A percentile compares a stretch with the other conserved stretches of the same genome.
These are phyloP conservation scores for Rhynchotus rufescens DNA, from an alignment of 2,797 vertebrate genomes.

Conservation along the genomic window DNA sequence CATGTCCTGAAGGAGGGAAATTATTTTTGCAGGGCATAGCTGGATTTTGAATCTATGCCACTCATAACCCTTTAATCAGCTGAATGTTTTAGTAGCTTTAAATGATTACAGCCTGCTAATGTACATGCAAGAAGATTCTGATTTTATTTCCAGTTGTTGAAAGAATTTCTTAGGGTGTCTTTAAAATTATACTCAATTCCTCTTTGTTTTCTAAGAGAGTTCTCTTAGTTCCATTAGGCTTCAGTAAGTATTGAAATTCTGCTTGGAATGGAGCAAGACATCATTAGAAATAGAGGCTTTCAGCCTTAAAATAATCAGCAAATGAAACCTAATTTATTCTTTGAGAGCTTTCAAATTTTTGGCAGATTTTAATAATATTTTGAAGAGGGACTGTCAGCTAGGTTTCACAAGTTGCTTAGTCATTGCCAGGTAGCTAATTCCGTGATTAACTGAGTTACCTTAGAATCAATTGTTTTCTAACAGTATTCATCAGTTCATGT, in stretches of 20 bases:
- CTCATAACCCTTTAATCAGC: background rate
- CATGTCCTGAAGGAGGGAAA: background rate
- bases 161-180: background rate
- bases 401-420: background rate
- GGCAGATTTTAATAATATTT: background rate
- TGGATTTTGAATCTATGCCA: background rate
- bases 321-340: background rate
- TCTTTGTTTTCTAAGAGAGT: background rate
- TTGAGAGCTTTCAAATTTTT: background rate
- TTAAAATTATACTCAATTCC: background rate
- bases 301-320: background rate
- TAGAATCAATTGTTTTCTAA: background rate
- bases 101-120: background rate
- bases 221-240: background rate
- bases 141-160: background rate
- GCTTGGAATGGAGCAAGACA: background rate
- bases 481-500: background rate
- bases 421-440: background rate
- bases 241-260: background rate
- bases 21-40: background rate
- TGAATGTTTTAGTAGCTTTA: background rate
- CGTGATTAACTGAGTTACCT: background rate
- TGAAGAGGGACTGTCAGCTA: background rate
- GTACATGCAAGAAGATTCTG: background rate
- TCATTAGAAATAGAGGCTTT: background rate